Conservation (phyloP, 2,888 invertebrate species). For the Neelides folsomi region DNA sequence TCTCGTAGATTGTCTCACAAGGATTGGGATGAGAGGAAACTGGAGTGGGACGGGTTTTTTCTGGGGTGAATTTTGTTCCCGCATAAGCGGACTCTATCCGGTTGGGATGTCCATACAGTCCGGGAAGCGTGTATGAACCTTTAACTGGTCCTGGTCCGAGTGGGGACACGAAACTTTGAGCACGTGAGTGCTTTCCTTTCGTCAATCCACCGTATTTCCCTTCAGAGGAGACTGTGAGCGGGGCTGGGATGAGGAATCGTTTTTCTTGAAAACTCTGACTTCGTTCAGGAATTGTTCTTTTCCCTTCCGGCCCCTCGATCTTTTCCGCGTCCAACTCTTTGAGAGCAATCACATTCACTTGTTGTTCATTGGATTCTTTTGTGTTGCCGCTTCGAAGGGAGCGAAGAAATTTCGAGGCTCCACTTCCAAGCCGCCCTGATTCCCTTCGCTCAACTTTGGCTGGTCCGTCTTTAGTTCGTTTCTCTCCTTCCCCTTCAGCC, state of each 20-base stretch:
- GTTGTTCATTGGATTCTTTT: constrained; percentile 11
- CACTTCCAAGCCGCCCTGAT: constrained; percentile 25
- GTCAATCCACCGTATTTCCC: constrained; percentile 6
- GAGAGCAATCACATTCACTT: constrained; percentile 26
- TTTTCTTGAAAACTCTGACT: constrained; percentile 33
- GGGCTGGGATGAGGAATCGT: constrained; percentile 22
- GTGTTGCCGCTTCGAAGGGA: constrained; percentile 17
- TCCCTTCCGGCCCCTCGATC: constrained; percentile 6
- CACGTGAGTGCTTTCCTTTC: constrained; percentile 29
- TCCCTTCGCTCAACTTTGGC: constrained; percentile 29
- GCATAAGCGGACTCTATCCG: constrained; percentile 3
- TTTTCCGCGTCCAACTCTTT: constrained; percentile 27
- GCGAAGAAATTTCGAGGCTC: constrained; percentile 30
- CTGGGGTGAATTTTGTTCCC: background rate
- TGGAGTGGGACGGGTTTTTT: background rate
- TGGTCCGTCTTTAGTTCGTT: constrained; percentile 10
- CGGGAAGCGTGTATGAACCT: no score
- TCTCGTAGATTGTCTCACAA: constrained; percentile 31
- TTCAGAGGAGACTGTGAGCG: constrained; percentile 14
- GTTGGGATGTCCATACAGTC: background rate
- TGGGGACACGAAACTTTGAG: constrained; percentile 30
- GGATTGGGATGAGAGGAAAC: constrained; percentile 5
- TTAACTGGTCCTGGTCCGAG: background rate
- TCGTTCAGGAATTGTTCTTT: constrained; percentile 20
- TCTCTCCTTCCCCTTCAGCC: constrained; percentile 23